phyloP scores from a whole-genome alignment of 1,140 invertebrate genomes.

The Pantala flavescens region DNA sequence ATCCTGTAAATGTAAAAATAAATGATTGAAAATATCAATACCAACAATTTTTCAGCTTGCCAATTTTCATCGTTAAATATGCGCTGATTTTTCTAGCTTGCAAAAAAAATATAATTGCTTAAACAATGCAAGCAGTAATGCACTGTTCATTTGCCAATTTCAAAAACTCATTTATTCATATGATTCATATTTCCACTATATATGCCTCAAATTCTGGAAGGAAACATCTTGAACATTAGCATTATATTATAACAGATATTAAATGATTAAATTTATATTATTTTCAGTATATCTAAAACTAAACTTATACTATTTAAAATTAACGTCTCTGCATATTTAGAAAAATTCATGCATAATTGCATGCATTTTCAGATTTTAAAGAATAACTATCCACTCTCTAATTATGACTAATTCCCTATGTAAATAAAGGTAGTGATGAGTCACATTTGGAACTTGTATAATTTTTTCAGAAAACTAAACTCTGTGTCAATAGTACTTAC shows the following conservation, averaged over 20 bases:
- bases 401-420: not conserved
- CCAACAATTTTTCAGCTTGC: too few species aligned
- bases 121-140: too few species aligned
- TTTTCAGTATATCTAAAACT: too few species aligned
- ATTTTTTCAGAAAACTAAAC: conserved; percentile 10
- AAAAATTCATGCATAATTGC: not conserved
- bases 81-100: too few species aligned
- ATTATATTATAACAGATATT: not conserved
- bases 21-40: too few species aligned
- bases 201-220: not conserved
- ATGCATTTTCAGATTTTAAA: not conserved
- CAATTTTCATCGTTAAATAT: too few species aligned
- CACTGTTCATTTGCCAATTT: too few species aligned
- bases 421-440: conserved; percentile 7
- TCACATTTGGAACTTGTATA: conserved; percentile 10
- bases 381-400: not conserved
- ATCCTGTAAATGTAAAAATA: too few species aligned
- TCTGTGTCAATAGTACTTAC: conserved; percentile 50
- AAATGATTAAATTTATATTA: not conserved
- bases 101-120: too few species aligned
- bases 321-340: too few species aligned
- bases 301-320: too few species aligned
- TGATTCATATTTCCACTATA: not conserved
- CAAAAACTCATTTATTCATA: too few species aligned
- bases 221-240: not conserved